phyloP scores from a whole-genome alignment of 2,797 vertebrate genomes.

The Helostoma temminkii region DNA sequence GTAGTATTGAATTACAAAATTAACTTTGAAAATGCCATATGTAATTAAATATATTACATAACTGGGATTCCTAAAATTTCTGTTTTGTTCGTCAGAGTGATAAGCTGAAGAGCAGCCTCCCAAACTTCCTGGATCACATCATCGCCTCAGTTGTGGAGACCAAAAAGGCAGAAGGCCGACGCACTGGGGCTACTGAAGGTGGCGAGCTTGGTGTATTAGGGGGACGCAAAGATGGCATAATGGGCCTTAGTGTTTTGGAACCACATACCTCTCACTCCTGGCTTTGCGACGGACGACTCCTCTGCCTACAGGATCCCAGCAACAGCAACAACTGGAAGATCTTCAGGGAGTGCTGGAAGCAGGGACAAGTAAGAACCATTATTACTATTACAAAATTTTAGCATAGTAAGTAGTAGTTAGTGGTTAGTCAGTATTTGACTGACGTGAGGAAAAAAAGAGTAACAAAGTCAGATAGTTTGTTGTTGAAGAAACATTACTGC shows the following conservation, averaged over 20 bases:
- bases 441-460: neutral
- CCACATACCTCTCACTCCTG: conserved; percentile 98
- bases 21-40: neutral
- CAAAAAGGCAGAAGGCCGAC: conserved; percentile 94
- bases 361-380: conserved; percentile 91
- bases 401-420: too few species aligned
- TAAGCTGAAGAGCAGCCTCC: conserved; percentile 95
- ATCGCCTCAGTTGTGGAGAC: conserved; percentile 99
- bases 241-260: conserved; percentile 97
- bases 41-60: too few species aligned
- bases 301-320: conserved; percentile 98
- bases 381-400: neutral
- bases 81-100: conserved; percentile 82
- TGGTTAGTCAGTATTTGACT: neutral
- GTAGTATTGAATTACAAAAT: neutral
- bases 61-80: neutral
- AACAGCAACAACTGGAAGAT: conserved; percentile 99
- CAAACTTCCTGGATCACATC: conserved; percentile 98
- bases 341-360: conserved; percentile 99
- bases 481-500: neutral
- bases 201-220: conserved; percentile 87
- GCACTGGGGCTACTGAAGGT: conserved; percentile 86
- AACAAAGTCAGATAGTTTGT: neutral
- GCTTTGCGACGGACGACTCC: conserved; percentile 97
- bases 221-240: conserved; percentile 90